Conservation (phyloP, 2,888 invertebrate species). For the Scelioninae gen. 2 region DNA sequence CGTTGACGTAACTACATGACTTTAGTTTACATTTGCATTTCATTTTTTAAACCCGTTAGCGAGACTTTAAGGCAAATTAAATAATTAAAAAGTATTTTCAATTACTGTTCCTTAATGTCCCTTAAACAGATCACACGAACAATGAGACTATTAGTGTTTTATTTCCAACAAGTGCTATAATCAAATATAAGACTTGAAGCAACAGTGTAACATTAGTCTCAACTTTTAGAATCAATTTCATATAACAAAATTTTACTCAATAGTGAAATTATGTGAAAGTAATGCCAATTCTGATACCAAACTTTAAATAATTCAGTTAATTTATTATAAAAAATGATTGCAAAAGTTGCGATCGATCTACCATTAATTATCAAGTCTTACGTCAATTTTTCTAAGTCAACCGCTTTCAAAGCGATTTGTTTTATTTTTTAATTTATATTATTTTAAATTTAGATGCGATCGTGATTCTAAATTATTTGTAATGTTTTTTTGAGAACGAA, state of each 20-base stretch:
- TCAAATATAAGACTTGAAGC: conserved; percentile 19
- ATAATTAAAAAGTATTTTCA: conserved; percentile 11
- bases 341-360: conserved; percentile 13
- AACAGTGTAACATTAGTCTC: conserved; percentile 6
- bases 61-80: background rate
- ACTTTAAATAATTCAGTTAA: background rate
- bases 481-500: background rate
- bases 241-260: too few species aligned
- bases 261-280: too few species aligned
- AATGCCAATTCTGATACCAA: too few species aligned
- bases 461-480: conserved; percentile 1
- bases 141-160: conserved; percentile 28
- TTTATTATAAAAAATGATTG: background rate
- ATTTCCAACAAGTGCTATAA: conserved; percentile 52
- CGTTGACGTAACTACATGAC: conserved; percentile 27
- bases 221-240: conserved; percentile 10
- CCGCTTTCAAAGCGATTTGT: background rate
- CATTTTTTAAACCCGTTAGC: too few species aligned
- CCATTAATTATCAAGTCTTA: conserved; percentile 23
- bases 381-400: conserved; percentile 12
- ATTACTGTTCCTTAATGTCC: background rate
- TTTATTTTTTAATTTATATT: conserved; percentile 12
- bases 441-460: conserved; percentile 23
- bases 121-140: background rate
- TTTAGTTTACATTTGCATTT: conserved; percentile 12